Conservation (phyloP, 2,113 vertebrate genomes). For the Xenus cinereus region DNA sequence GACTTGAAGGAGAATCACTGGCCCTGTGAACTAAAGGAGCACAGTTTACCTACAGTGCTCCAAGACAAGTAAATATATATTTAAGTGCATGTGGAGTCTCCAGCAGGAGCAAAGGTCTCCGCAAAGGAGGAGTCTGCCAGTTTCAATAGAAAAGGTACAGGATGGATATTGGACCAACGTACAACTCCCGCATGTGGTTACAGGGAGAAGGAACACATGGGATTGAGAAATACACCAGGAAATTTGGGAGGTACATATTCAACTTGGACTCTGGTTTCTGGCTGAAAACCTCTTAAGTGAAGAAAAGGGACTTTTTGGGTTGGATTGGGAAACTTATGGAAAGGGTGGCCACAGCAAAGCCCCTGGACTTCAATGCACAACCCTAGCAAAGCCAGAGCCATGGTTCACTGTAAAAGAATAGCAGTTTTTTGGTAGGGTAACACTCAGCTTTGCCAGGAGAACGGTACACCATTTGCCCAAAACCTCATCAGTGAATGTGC, state of each 20-base stretch:
- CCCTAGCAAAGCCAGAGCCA: background rate
- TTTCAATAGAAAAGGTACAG: background rate
- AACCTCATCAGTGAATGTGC: accelerated
- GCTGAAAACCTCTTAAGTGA: background rate
- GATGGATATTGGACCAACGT: background rate
- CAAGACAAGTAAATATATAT: background rate
- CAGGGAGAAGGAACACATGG: background rate
- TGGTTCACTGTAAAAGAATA: background rate
- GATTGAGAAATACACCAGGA: background rate
- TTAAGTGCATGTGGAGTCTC: background rate
- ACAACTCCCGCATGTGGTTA: background rate
- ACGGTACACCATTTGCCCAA: background rate
- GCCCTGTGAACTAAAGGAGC: background rate
- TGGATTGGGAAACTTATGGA: background rate
- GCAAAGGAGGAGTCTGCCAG: background rate
- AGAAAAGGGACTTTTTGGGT: background rate
- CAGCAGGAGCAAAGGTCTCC: too few relatives aligned
- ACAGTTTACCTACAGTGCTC: background rate
- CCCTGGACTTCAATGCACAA: background rate
- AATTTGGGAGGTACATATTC: background rate
- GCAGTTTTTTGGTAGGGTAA: background rate
- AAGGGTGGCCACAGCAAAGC: background rate
- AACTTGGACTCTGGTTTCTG: background rate
- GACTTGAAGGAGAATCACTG: background rate
- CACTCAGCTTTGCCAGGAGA: background rate